Conservation (phyloP, 2,113 vertebrate genomes). For the Bungarus multicinctus region DNA sequence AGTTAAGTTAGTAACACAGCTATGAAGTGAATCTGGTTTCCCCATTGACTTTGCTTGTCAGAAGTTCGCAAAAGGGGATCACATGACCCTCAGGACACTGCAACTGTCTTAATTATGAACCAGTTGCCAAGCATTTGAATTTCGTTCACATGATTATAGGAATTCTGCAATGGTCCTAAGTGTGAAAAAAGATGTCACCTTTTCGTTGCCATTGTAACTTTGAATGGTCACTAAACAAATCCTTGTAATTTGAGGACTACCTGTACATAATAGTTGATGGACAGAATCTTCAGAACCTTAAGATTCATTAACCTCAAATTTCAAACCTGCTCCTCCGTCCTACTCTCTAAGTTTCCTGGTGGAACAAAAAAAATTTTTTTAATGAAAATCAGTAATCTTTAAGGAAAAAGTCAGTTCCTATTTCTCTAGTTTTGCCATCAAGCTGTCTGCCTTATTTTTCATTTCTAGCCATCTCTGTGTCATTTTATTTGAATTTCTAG, state of each 20-base stretch:
- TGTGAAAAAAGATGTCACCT: too few relatives aligned
- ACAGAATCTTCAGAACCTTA: not conserved
- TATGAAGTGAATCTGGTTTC: too few relatives aligned
- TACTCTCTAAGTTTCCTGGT: not conserved
- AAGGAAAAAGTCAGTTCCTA: not conserved
- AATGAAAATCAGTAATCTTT: not conserved
- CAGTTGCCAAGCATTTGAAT: too few relatives aligned
- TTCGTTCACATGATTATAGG: too few relatives aligned
- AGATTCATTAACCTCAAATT: not conserved
- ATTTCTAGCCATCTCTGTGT: not conserved
- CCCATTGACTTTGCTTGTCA: too few relatives aligned
- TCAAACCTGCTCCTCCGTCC: not conserved
- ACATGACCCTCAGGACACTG: too few relatives aligned
- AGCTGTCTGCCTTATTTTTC: not conserved
- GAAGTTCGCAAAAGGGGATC: too few relatives aligned
- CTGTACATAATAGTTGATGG: not conserved
- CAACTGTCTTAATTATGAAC: too few relatives aligned
- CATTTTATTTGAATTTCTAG: not conserved
- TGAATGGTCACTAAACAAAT: too few relatives aligned
- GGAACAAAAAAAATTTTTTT: not conserved
- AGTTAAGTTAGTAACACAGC: too few relatives aligned
- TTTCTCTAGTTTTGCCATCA: not conserved
- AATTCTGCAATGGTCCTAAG: too few relatives aligned
- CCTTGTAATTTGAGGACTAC: not conserved
- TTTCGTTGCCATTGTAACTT: too few relatives aligned